Evolutionary conservation across 2,888 invertebrate species (phyloP).

Genomic region (Callinectes sapidus): DNA sequence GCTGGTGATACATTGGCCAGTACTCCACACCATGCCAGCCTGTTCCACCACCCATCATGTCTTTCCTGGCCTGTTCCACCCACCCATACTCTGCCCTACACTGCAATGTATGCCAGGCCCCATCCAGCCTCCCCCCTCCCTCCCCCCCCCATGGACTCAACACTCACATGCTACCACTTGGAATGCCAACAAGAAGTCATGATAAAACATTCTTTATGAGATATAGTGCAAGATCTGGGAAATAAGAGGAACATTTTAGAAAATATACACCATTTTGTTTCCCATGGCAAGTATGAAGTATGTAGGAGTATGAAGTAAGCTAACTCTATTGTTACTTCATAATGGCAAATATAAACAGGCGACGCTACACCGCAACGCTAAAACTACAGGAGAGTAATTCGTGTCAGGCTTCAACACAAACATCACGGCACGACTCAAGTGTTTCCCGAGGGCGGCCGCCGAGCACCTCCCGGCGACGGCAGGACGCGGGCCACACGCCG

Average conservation of each 20-base stretch:
- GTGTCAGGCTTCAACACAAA: slow-evolving; percentile 4
- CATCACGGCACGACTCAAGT: neutral
- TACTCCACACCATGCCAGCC: no score
- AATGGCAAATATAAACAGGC: slow-evolving; percentile 17
- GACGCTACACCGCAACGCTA: slow-evolving; percentile 8
- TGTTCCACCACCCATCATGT: no score
- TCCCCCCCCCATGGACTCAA: neutral
- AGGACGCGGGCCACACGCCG: no score
- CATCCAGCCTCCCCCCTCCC: neutral
- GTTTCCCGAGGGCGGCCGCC: neutral
- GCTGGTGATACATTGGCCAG: no score
- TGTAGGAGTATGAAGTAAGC: neutral
- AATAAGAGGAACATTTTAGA: neutral
- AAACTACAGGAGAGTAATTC: slow-evolving; percentile 35
- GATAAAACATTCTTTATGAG: neutral
- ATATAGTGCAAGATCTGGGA: neutral
- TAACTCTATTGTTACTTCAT: slow-evolving; percentile 2
- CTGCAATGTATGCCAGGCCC: neutral
- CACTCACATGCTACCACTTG: neutral
- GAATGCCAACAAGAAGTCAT: neutral
- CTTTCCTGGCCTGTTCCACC: no score
- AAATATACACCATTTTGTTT: neutral
- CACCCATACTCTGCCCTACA: no score
- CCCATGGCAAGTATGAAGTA: neutral
- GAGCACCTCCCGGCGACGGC: no score